Conservation (phyloP, 1,140 invertebrate species). For the Stegodyphus dumicola region DNA sequence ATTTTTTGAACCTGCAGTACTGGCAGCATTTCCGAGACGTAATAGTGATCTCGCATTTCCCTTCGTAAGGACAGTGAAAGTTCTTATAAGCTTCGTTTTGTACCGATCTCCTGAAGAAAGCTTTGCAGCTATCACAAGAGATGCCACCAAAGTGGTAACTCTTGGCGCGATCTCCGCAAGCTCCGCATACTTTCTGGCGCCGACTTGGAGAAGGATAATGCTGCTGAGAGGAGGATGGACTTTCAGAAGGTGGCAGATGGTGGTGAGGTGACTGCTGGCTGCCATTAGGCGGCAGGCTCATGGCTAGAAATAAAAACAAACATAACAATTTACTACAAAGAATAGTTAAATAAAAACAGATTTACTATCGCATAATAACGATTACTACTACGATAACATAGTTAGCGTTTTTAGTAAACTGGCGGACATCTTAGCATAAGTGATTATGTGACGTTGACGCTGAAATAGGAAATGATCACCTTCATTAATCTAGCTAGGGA, state of each 20-base stretch:
- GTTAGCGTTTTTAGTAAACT: no score
- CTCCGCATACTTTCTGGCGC: slow-evolving; percentile 69
- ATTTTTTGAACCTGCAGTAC: slow-evolving; percentile 69
- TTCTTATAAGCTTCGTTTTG: slow-evolving; percentile 67
- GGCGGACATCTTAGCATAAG: no score
- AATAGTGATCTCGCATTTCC: slow-evolving; percentile 67
- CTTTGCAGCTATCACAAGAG: slow-evolving; percentile 69
- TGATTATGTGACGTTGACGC: no score
- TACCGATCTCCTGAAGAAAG: slow-evolving; percentile 69
- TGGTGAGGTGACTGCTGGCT: slow-evolving; percentile 45
- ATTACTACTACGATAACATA: no score
- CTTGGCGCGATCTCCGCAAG: slow-evolving; percentile 68
- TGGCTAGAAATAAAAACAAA: slow-evolving; percentile 42
- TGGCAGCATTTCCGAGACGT: slow-evolving; percentile 67
- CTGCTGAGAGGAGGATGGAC: slow-evolving; percentile 64
- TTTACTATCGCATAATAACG: no score
- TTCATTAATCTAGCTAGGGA: no score
- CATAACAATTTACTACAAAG: no score
- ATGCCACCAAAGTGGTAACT: slow-evolving; percentile 69
- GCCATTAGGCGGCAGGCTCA: slow-evolving; percentile 63
- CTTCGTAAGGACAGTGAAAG: slow-evolving; percentile 67
- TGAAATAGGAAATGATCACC: no score
- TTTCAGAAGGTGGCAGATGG: not conserved
- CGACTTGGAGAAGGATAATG: slow-evolving; percentile 63
- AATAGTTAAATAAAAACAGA: no score